phyloP scores from a whole-genome alignment of 2,113 vertebrate species.

The Phylloscopus trochiloides region DNA sequence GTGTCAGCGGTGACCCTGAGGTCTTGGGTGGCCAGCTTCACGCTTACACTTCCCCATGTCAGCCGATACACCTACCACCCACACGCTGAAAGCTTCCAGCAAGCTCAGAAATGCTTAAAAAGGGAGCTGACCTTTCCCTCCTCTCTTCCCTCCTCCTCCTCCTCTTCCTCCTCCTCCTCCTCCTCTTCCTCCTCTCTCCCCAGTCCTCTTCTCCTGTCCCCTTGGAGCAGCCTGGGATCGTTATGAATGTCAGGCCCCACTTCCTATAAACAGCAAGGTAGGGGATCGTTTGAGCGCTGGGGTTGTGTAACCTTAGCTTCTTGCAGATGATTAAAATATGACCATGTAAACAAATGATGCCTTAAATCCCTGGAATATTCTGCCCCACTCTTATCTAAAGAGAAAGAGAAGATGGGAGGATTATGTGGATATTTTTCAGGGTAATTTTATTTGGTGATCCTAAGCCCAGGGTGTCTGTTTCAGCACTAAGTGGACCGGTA shows the following conservation, averaged over 20 bases:
- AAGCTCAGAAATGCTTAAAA: conserved; percentile 69
- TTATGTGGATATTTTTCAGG: conserved; percentile 53
- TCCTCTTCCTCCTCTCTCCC: conserved; percentile 12
- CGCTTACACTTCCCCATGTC: conserved; percentile 77
- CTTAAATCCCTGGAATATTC: conserved; percentile 43
- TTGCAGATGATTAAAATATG: conserved; percentile 59
- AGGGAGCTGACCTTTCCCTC: conserved; percentile 67
- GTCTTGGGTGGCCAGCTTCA: conserved; percentile 82
- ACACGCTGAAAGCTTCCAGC: conserved; percentile 71
- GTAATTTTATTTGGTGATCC: conserved; percentile 28
- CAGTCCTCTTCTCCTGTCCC: conserved; percentile 1
- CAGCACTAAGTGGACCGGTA: background rate
- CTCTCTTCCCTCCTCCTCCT: background rate
- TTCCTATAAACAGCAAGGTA: conserved; percentile 66
- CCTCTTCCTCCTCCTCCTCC: background rate
- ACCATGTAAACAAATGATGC: conserved; percentile 60
- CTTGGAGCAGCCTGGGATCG: background rate
- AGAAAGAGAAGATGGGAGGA: conserved; percentile 34
- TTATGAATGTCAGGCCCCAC: conserved; percentile 28
- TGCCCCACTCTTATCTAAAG: conserved; percentile 34
- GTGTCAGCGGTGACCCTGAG: conserved; percentile 76
- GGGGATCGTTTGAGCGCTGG: background rate
- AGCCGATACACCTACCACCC: conserved; percentile 79
- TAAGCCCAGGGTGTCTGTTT: conserved; percentile 15
- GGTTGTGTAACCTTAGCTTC: conserved; percentile 62